A percentile compares a stretch with the other conserved stretches of the same genome.
Conservation (phyloP, 2,888 invertebrate species). For the Scrobipalpa atriplicella region DNA sequence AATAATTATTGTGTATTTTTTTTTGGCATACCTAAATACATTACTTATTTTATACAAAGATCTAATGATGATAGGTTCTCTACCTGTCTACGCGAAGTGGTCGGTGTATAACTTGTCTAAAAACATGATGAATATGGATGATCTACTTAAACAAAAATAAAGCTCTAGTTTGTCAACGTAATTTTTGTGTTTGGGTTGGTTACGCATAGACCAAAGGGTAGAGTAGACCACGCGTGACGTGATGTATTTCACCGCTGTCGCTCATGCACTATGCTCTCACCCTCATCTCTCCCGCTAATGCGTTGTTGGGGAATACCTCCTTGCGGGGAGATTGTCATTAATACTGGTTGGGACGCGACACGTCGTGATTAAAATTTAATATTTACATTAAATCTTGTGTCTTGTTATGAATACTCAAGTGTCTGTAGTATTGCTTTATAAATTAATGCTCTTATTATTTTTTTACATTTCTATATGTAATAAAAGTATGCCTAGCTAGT, state of each 20-base stretch:
- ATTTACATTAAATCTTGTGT: conserved; percentile 66
- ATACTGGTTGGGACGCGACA: conserved; percentile 74
- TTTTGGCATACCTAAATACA: too few relatives aligned
- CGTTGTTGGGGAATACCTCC: conserved; percentile 73
- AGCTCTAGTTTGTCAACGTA: neutral
- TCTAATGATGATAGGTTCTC: too few relatives aligned
- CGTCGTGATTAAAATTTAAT: conserved; percentile 75
- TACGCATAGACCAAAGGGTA: too few relatives aligned
- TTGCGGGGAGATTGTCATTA: conserved; percentile 75
- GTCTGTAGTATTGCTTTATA: neutral
- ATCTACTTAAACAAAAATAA: too few relatives aligned
- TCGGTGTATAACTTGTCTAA: too few relatives aligned
- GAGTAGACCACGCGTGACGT: neutral
- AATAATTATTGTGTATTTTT: too few relatives aligned
- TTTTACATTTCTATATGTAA: neutral
- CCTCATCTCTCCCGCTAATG: conserved; percentile 60
- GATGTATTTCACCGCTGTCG: neutral
- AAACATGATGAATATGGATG: too few relatives aligned
- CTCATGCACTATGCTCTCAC: neutral
- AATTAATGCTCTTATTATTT: neutral
- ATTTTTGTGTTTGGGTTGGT: neutral
- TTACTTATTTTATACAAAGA: too few relatives aligned
- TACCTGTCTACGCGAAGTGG: too few relatives aligned
- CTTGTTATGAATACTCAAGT: conserved; percentile 59
- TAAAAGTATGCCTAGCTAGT: neutral